Evolutionary conservation across 2,888 invertebrate genomes (phyloP), one percentile per base, ranked within the genome.

Genomic region (Cordilura impudica): DNA sequence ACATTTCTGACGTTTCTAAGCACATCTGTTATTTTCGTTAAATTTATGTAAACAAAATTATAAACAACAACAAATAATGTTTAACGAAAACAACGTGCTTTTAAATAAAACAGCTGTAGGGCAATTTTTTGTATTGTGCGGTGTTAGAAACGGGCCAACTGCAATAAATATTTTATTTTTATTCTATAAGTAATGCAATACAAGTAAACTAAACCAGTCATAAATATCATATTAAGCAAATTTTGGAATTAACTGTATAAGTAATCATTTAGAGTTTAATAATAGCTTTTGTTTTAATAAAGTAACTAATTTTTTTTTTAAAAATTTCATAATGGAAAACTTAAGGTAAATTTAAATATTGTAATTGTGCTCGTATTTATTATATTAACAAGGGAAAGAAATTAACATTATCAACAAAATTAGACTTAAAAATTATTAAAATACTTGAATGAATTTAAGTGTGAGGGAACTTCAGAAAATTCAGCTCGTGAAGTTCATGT

Each of bases 321-420:
- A 16, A 12, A 53, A 71, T 77, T 72, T 67, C 61, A 72, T 78
- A 78, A 78, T 78, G 77, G 77, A 78, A 61, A 67, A 63, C 23
- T 51, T 78, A 43, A 72, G 45, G 77, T 78, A 63, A 78, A 53
- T 74, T 35, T 14, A n/a, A n/a, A n/a, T n/a, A n/a, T n/a, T n/a
- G n/a, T n/a, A n/a, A n/a, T n/a, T n/a, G n/a, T n/a, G n/a, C n/a
- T n/a, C n/a, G n/a, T n/a, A n/a, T n/a, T n/a, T n/a, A n/a, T n/a
- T n/a, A n/a, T n/a, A n/a, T n/a, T n/a, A n/a, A n/a, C n/a, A n/a
- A n/a, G n/a, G n/a, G n/a, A n/a, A n/a, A n/a, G n/a, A n/a, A n/a
- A n/a, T n/a, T n/a, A n/a, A n/a, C n/a, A n/a, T n/a, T n/a, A n/a
- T n/a, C n/a, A n/a, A n/a, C n/a, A n/a, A n/a, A n/a, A n/a, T n/a